Conservation (phyloP, 2,888 invertebrate species). For the Lagria hirta region DNA sequence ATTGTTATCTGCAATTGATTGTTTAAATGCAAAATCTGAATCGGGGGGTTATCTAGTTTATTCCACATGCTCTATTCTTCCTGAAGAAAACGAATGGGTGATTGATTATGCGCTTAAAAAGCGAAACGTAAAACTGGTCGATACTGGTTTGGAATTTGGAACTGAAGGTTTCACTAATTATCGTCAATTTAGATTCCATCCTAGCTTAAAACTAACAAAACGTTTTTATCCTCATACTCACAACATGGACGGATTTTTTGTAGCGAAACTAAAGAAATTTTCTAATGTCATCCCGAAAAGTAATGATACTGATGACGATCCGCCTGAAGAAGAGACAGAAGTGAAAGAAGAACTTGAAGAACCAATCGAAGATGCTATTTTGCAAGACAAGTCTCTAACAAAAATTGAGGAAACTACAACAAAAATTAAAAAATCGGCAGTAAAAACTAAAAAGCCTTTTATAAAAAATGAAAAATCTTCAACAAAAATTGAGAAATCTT, state of each 20-base stretch:
- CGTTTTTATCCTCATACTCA: slow-evolving; percentile 97
- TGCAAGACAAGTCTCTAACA: no score
- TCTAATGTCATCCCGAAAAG: slow-evolving; percentile 66
- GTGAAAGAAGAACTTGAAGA: slow-evolving; percentile 53
- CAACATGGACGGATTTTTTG: slow-evolving; percentile 99
- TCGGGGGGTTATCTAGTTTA: slow-evolving; percentile 96
- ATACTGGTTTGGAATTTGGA: slow-evolving; percentile 94
- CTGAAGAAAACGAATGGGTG: slow-evolving; percentile 98
- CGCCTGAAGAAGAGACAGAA: slow-evolving; percentile 45
- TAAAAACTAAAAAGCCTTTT: no score
- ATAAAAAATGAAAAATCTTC: no score
- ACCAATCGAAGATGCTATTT: slow-evolving; percentile 22
- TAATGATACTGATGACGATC: no score
- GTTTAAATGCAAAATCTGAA: slow-evolving; percentile 86
- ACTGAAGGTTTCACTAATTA: slow-evolving; percentile 92
- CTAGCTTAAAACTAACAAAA: slow-evolving; percentile 81
- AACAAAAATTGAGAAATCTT: no score
- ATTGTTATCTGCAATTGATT: slow-evolving; percentile 94
- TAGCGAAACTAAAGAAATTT: slow-evolving; percentile 96
- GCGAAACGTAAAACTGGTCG: slow-evolving; percentile 89
- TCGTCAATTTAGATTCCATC: slow-evolving; percentile 83
- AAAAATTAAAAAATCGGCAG: no score
- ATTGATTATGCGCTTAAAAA: slow-evolving; percentile 93
- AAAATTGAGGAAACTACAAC: no score
- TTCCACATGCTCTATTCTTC: slow-evolving; percentile 96